Percentiles rank a stretch among this genome's conserved stretches.
Evolutionary conservation across 2,797 vertebrate species (phyloP).

Genomic region (Oceanodroma leucorhoa): DNA sequence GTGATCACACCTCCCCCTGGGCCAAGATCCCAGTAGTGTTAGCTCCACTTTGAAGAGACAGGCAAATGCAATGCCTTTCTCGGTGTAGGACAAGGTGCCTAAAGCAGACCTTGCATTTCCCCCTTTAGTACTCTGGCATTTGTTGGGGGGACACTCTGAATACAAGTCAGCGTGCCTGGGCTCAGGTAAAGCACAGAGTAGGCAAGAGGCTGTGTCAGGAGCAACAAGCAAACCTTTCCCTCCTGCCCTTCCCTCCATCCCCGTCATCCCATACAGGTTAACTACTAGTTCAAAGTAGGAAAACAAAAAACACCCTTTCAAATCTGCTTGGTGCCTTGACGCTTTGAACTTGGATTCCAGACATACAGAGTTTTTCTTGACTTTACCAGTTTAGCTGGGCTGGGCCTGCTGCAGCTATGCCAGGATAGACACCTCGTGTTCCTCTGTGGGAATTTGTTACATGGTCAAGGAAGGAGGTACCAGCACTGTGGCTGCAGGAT

Average conservation of each 20-base stretch:
- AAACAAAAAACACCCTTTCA: neutral
- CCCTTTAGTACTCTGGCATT: neutral
- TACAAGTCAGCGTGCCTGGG: neutral
- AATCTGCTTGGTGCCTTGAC: neutral
- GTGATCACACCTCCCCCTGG: neutral
- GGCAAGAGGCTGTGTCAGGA: neutral
- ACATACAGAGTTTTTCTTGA: neutral
- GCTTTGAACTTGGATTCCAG: neutral
- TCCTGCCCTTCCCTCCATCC: neutral
- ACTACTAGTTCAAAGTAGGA: neutral
- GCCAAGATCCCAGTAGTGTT: neutral
- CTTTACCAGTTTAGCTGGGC: neutral
- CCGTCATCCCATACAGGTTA: neutral
- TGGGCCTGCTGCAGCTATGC: neutral
- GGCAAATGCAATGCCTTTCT: neutral
- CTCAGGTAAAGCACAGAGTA: neutral
- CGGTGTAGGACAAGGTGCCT: neutral
- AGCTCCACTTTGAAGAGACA: neutral
- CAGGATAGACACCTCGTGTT: rapidly evolving
- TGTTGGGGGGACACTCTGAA: neutral
- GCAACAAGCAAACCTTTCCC: neutral
- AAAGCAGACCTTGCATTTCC: neutral
- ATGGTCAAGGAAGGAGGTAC: neutral
- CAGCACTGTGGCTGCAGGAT: neutral
- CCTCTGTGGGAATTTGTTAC: neutral